Evolutionary conservation across 2,113 vertebrate genomes (phyloP).

Genomic region (Gallinago jamesoni): DNA sequence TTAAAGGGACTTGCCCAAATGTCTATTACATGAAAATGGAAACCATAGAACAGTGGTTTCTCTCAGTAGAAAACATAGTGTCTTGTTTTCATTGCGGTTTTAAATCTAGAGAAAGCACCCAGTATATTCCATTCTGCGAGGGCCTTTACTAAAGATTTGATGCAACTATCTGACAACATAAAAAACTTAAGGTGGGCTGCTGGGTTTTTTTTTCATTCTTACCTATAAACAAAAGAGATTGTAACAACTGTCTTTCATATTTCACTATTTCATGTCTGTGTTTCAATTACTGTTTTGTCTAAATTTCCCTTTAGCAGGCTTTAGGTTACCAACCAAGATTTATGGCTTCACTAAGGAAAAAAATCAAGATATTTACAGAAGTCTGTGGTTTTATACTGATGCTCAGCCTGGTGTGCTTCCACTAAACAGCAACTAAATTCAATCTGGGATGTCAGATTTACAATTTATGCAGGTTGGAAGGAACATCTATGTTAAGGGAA

Average conservation of each 20-base stretch:
- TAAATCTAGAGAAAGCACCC: background rate
- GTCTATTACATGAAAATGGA: background rate
- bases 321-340: background rate
- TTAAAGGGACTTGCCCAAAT: background rate
- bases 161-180: background rate
- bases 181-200: background rate
- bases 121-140: background rate
- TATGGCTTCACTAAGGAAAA: background rate
- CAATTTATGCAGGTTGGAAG: background rate
- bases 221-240: background rate
- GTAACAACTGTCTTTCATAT: constrained; percentile 20
- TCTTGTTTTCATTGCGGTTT: background rate
- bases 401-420: background rate
- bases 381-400: background rate
- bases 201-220: background rate
- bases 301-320: background rate
- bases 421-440: background rate
- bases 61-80: background rate
- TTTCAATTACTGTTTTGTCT: constrained; percentile 1
- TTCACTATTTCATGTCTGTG: background rate
- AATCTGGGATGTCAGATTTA: background rate
- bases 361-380: background rate
- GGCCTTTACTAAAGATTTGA: background rate
- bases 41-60: background rate
- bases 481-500: background rate